A percentile compares a stretch with the other conserved stretches of the same genome.
Evolutionary conservation across 2,113 vertebrate genomes (phyloP).

Genomic region (Axis porcinus): DNA sequence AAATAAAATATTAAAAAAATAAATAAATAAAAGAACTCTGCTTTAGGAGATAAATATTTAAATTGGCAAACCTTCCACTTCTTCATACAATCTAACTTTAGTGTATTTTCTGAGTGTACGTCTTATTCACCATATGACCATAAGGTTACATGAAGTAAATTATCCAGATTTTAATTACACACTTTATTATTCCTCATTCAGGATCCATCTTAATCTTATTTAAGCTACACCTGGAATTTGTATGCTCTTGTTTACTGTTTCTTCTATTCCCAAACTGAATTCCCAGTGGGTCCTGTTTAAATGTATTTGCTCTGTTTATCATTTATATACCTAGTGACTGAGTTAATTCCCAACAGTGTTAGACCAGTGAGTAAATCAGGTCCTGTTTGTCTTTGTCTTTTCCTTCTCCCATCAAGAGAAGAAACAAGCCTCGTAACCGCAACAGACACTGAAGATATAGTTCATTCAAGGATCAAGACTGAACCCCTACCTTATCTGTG

Average conservation of each 20-base stretch:
- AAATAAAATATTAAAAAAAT: not conserved
- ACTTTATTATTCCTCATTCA: slow-evolving; percentile 3
- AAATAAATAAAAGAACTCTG: not conserved
- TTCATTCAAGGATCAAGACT: not conserved
- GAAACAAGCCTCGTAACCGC: not conserved
- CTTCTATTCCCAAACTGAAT: slow-evolving; percentile 48
- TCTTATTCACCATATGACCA: not conserved
- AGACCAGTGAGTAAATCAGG: slow-evolving; percentile 43
- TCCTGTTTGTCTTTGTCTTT: slow-evolving; percentile 54
- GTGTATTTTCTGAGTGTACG: not conserved
- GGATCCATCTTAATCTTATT: slow-evolving; percentile 10
- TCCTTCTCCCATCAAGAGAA: slow-evolving; percentile 26
- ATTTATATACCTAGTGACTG: slow-evolving; percentile 54
- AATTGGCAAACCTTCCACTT: not conserved
- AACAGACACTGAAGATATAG: not conserved
- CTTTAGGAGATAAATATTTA: not conserved
- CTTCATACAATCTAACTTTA: not conserved
- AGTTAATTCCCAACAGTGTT: slow-evolving; percentile 56
- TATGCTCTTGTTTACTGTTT: slow-evolving; percentile 54
- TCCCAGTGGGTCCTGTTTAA: slow-evolving; percentile 56
- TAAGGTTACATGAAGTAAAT: not conserved
- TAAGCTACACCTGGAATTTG: slow-evolving; percentile 33
- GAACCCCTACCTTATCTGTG: not conserved
- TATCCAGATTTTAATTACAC: not conserved
- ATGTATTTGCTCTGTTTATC: slow-evolving; percentile 65